Base-by-base conservation (phyloP, 2,888 invertebrate species). In the Darwinula stevensoni region DNA sequence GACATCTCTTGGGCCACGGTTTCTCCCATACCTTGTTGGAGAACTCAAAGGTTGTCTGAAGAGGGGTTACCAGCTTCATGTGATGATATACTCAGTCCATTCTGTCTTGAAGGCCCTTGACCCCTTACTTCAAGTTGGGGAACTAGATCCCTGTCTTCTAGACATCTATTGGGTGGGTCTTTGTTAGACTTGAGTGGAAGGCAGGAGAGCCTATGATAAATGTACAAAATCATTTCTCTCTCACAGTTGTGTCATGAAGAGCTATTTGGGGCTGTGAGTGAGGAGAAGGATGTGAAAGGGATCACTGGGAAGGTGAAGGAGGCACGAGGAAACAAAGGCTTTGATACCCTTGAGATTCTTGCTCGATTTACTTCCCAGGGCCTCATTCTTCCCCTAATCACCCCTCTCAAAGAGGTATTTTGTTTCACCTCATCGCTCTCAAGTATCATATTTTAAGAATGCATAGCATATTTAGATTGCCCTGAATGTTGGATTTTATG, bases 31-130 rank as follows among this genome's bases (percentile, higher is more conserved):
- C 42, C 52, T 91, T 14, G 50, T 91, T 9, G 64, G 65, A 36
- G 82, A 86, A 50, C 62, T 94, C 48, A 66, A 67, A 18, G 55
- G 70, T 3, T 52, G 78, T 14, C 56, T 94, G 33, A 75, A 67
- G 0, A 63, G 70, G 45, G 94, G 94, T 9, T 94, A 74, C 47
- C 86, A 88, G 58, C 67, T 80, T 2, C 91, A 94, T 44, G 88
- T 94, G 0, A 54, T 94, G 32, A 73, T 74, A 3, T 82, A 68
- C 36, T 84, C 88, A 0, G 62, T 82, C 14, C 78, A 88, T 46
- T 63, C 70, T 1, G 63, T 94, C 3, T 52, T 94, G 31, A 64
- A 65, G 34, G 63, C 66, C 16, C 48, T 86, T 33, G 68, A 66
- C 44, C 53, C 59, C 1, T 51, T 59, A n/a, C 64, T 84, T 36